These are phyloP conservation scores for Sericinus montela DNA, from an alignment of 2,888 invertebrate genomes.

Conservation along the genomic window DNA sequence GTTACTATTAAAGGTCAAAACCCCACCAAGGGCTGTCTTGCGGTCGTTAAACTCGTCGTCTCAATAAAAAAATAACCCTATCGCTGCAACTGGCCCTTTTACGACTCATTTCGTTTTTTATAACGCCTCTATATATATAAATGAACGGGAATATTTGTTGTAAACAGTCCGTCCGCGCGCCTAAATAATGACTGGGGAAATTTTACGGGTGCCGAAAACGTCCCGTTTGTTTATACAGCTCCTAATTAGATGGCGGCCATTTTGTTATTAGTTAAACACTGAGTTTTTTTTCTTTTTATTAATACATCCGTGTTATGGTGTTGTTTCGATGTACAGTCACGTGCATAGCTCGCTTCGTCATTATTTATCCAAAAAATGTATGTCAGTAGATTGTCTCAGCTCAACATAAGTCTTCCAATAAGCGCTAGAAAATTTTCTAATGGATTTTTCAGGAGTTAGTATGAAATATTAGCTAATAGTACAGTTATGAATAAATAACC, in stretches of 20 bases:
- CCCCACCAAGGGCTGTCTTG: slow-evolving; percentile 40
- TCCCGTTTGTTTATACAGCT: slow-evolving; percentile 21
- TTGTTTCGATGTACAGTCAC: neutral
- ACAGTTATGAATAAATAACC: too few species aligned
- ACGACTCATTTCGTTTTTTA: slow-evolving; percentile 55
- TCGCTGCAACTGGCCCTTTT: slow-evolving; percentile 44
- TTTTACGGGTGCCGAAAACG: slow-evolving; percentile 20
- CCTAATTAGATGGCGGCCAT: slow-evolving; percentile 22
- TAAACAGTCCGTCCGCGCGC: slow-evolving; percentile 29
- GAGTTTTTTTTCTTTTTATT: slow-evolving; percentile 15
- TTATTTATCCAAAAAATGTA: too few species aligned
- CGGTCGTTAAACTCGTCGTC: slow-evolving; percentile 52
- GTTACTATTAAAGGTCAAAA: slow-evolving; percentile 58
- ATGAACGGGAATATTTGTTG: slow-evolving; percentile 26
- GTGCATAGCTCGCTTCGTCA: too few species aligned
- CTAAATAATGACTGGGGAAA: slow-evolving; percentile 25
- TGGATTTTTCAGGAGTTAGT: too few species aligned
- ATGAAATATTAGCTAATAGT: too few species aligned
- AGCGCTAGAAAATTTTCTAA: too few species aligned
- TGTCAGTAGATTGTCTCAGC: too few species aligned
- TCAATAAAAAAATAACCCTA: slow-evolving; percentile 60
- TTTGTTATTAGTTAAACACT: slow-evolving; percentile 20
- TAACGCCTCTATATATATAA: slow-evolving; percentile 37
- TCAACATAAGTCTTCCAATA: too few species aligned
- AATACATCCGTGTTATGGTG: slow-evolving; percentile 9